phyloP scores from a whole-genome alignment of 2,888 invertebrate genomes.

The Ectemnius continuus region DNA sequence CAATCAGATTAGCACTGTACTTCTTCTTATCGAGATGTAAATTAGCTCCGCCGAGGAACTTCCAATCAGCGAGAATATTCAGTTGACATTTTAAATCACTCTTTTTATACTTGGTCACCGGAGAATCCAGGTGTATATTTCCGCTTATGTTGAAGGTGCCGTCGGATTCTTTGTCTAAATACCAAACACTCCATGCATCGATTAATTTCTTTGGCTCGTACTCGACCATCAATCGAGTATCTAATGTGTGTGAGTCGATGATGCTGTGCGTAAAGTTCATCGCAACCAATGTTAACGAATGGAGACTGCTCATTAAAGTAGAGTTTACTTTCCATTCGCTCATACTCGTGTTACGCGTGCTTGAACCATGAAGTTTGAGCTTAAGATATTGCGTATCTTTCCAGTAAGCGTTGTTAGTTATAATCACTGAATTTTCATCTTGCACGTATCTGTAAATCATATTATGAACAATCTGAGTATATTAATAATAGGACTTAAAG shows the following conservation, averaged over 20 bases:
- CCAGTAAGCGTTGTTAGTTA: conserved; percentile 82
- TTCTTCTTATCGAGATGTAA: conserved; percentile 86
- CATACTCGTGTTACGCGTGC: conserved; percentile 76
- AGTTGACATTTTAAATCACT: conserved; percentile 85
- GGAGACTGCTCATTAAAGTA: conserved; percentile 81
- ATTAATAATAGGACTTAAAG: too few species aligned
- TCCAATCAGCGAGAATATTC: conserved; percentile 82
- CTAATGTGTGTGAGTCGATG: conserved; percentile 77
- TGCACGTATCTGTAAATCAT: conserved; percentile 78
- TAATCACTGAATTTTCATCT: conserved; percentile 78
- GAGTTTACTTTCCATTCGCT: conserved; percentile 79
- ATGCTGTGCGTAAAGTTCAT: conserved; percentile 81
- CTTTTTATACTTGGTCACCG: conserved; percentile 83
- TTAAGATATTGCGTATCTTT: conserved; percentile 81
- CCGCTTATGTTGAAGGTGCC: conserved; percentile 83
- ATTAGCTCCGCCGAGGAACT: conserved; percentile 85
- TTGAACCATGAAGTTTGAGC: conserved; percentile 80
- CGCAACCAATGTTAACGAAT: conserved; percentile 81
- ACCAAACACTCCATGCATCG: conserved; percentile 86
- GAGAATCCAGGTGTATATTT: conserved; percentile 83
- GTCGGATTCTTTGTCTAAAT: conserved; percentile 80
- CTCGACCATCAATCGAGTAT: conserved; percentile 79
- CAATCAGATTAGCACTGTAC: conserved; percentile 80
- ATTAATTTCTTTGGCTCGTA: conserved; percentile 85
- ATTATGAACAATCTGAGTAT: too few species aligned